phyloP scores from a whole-genome alignment of 2,888 invertebrate genomes.

The Heteropelma amictum region DNA sequence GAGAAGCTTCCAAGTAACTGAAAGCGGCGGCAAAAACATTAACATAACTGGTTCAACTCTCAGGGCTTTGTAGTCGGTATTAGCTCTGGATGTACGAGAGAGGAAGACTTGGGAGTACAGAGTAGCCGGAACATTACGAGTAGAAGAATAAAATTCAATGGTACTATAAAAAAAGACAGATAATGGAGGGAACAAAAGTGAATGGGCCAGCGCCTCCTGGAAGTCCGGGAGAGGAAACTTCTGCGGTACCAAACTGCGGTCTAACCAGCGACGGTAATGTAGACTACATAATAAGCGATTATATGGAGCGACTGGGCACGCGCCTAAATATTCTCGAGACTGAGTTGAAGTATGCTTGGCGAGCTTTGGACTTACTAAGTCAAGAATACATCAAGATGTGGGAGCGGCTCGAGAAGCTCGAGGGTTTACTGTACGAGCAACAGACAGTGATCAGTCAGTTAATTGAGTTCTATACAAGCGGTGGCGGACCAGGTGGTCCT shows the following conservation, averaged over 20 bases:
- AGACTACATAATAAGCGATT: slow-evolving; percentile 91
- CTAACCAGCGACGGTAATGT: slow-evolving; percentile 67
- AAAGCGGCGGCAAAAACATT: slow-evolving; percentile 11
- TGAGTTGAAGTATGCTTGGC: slow-evolving; percentile 95
- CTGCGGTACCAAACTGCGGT: slow-evolving; percentile 65
- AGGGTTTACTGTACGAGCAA: slow-evolving; percentile 91
- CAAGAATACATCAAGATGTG: slow-evolving; percentile 97
- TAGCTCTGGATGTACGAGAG: slow-evolving; percentile 27
- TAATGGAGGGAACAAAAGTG: slow-evolving; percentile 70
- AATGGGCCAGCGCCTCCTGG: slow-evolving; percentile 64
- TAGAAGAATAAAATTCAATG: slow-evolving; percentile 13
- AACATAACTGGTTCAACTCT: slow-evolving; percentile 32
- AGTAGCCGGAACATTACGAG: slow-evolving; percentile 10
- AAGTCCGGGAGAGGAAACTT: slow-evolving; percentile 67
- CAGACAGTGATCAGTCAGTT: slow-evolving; percentile 94
- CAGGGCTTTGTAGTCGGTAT: slow-evolving; percentile 27
- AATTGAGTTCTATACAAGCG: slow-evolving; percentile 86
- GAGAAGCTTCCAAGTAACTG: slow-evolving; percentile 32
- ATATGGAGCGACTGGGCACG: slow-evolving; percentile 93
- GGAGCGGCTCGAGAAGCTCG: slow-evolving; percentile 93
- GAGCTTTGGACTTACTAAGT: slow-evolving; percentile 92
- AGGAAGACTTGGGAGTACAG: slow-evolving; percentile 34
- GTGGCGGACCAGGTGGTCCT: slow-evolving; percentile 77
- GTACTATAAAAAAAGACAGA: too few species aligned
- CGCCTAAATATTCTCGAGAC: slow-evolving; percentile 92